Base-by-base conservation (phyloP, 2,797 vertebrate genomes). In the Pipistrellus pipistrellus region DNA sequence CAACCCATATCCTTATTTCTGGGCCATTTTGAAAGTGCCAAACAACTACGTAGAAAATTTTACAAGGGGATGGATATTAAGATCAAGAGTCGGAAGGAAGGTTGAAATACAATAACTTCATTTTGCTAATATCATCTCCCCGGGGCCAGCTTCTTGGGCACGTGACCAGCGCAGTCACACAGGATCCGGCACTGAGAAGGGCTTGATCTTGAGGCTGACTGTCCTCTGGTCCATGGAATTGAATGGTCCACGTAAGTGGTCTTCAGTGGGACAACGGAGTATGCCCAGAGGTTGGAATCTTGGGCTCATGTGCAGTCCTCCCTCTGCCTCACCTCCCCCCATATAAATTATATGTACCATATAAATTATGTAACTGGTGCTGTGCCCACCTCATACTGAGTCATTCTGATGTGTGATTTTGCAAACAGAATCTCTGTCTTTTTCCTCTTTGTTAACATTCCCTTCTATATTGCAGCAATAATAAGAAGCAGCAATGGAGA, bases 201-300 rank as follows among this genome's bases (percentile, higher is more conserved):
- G 20, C 18, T 55, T 8, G 0, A 0, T 4, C 21, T 14, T 1
- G 1, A 71, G 11, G 46, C 0, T 64, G 14, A 3, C 17, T 0
- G 62, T 7, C 12, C 21, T 25, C 1, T 3, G 15, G 14, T 57
- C 66, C 23, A 0, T 2, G 12, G n/a, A 46, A 27, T 0, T 10
- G 17, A 69, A 57, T 4, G 25, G 9, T 11, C 27, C 23, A 12
- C 3, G 0, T 6, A 12, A 17, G 38, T 30, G 25, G 78, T 23
- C 8, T 44, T 71, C 17, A 5, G 4, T 1, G 4, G 18, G 23
- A 62, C 30, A 15, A 51, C 0, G 3, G 46, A 35, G 23, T 17
- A 0, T 0, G 10, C 48, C n/a, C 4, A 8, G 72, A 44, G 32
- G 4, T 18, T 15, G 25, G 17, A 25, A 41, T 44, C 76, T 14